phyloP scores from a whole-genome alignment of 1,140 invertebrate species.

The Sycobia sp. region DNA sequence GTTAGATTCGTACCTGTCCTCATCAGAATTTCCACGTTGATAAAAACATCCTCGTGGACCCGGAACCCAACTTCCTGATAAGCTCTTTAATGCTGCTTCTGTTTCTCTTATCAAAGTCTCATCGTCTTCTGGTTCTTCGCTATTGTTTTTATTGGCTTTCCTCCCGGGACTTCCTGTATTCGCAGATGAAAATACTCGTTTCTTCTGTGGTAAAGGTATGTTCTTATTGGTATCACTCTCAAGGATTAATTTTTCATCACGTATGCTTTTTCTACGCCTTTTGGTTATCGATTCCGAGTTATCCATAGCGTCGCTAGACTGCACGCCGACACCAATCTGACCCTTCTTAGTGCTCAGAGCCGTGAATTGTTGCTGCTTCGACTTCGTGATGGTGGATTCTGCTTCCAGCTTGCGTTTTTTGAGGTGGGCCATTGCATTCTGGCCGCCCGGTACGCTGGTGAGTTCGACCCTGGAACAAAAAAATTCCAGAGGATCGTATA shows the following conservation, averaged over 20 bases:
- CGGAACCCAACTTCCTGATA: conserved; percentile 78
- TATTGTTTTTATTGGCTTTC: conserved; percentile 57
- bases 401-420: conserved; percentile 66
- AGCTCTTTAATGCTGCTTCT: conserved; percentile 80
- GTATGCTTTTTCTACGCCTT: conserved; percentile 61
- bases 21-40: conserved; percentile 69
- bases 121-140: conserved; percentile 69
- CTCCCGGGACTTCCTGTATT: conserved; percentile 61
- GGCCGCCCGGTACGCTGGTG: conserved; percentile 61
- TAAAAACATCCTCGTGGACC: conserved; percentile 69
- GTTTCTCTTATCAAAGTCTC: conserved; percentile 83
- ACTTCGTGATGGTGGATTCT: conserved; percentile 53
- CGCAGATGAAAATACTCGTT: conserved; percentile 61
- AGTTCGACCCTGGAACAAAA: conserved; percentile 64
- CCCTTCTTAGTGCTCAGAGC: conserved; percentile 44
- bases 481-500: conserved; percentile 59
- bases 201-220: conserved; percentile 67
- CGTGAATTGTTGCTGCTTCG: conserved; percentile 47
- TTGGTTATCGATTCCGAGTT: conserved; percentile 40
- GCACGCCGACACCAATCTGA: conserved; percentile 26
- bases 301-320: conserved; percentile 23
- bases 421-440: conserved; percentile 64
- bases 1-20: conserved; percentile 73
- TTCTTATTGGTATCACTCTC: conserved; percentile 41
- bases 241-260: conserved; percentile 55